Conservation (phyloP, 2,888 invertebrate genomes). For the Dynastes maya region DNA sequence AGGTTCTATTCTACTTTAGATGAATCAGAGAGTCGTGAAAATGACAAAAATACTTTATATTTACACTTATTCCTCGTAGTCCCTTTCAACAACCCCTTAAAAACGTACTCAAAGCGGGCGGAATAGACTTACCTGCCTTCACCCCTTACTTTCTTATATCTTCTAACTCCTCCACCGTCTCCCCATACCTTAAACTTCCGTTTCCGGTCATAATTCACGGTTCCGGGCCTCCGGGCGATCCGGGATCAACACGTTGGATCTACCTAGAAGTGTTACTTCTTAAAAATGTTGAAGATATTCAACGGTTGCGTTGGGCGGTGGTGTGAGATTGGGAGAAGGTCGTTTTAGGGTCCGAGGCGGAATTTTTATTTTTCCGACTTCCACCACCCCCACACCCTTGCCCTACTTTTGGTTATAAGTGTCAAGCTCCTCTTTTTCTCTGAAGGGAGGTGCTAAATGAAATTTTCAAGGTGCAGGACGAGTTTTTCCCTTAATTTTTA, state of each 20-base stretch:
- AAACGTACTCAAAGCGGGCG: too few relatives aligned
- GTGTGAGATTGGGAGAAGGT: neutral
- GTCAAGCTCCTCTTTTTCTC: neutral
- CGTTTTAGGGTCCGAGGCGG: neutral
- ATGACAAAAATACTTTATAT: too few relatives aligned
- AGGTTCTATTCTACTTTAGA: too few relatives aligned
- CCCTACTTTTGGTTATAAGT: too few relatives aligned
- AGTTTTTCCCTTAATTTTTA: neutral
- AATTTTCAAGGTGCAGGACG: neutral
- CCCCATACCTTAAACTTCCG: conserved; percentile 20
- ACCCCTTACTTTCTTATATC: neutral
- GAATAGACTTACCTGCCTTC: neutral
- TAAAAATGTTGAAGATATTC: conserved; percentile 19
- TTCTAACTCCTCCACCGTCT: neutral
- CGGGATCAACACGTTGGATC: conserved; percentile 35
- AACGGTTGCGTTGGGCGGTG: neutral
- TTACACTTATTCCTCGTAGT: too few relatives aligned
- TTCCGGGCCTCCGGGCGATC: conserved; percentile 20
- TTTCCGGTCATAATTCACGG: conserved; percentile 38
- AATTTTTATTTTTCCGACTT: too few relatives aligned
- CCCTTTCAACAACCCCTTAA: too few relatives aligned
- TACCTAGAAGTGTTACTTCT: conserved; percentile 29
- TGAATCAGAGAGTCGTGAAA: too few relatives aligned
- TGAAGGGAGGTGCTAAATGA: neutral
- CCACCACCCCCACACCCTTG: too few relatives aligned